phyloP scores from a whole-genome alignment of 2,888 invertebrate species.

The Sphaeridia pumilis region DNA sequence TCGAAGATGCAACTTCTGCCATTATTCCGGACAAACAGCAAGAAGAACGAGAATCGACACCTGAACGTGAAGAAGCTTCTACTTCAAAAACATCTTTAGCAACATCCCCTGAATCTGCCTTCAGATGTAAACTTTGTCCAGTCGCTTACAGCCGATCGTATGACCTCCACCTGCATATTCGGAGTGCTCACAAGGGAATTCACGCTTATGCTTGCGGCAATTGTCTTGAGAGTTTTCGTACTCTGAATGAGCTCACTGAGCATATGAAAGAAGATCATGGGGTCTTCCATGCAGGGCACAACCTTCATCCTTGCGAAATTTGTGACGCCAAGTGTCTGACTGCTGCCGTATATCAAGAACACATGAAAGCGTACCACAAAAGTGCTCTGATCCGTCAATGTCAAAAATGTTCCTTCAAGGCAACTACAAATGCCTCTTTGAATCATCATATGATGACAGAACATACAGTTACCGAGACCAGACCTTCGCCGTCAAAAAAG shows the following conservation, averaged over 20 bases:
- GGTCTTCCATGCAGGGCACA: not conserved
- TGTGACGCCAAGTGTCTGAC: not conserved
- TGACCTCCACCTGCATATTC: not conserved
- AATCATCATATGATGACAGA: not conserved
- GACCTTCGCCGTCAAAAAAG: not conserved
- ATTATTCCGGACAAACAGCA: not conserved
- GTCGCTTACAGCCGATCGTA: not conserved
- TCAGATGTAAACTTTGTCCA: not conserved
- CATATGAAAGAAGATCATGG: not conserved
- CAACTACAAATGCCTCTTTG: not conserved
- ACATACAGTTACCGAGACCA: not conserved
- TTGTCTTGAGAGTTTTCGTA: not conserved
- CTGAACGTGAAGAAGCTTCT: not conserved
- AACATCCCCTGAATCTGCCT: too few species aligned
- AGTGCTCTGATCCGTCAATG: not conserved
- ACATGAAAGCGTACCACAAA: not conserved
- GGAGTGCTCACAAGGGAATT: not conserved
- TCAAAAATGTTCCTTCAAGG: not conserved
- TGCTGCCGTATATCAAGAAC: not conserved
- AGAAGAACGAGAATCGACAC: too few species aligned
- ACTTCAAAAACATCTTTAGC: too few species aligned
- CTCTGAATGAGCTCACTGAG: not conserved
- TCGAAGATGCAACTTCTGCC: not conserved
- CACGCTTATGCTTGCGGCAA: not conserved
- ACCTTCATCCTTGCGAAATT: not conserved